Evolutionary conservation across 1,140 invertebrate species (phyloP).

Genomic region (Ceratoteleas bidentatus): DNA sequence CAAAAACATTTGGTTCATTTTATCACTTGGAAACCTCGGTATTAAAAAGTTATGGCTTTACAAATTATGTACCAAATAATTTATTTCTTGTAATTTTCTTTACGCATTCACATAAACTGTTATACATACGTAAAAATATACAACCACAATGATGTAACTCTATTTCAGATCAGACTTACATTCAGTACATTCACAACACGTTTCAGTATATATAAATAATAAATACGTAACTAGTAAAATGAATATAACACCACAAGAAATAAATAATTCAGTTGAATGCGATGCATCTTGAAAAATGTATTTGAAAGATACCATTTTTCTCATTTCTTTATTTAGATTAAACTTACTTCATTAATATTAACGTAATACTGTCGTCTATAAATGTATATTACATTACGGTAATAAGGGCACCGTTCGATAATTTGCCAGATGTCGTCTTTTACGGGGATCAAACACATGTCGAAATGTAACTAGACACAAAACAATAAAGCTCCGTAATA

Average conservation of each 20-base stretch:
- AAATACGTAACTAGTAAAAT: background rate
- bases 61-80: slow-evolving; percentile 7
- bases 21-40: slow-evolving; percentile 40
- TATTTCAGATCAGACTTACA: no score
- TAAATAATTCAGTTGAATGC: background rate
- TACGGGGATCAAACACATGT: slow-evolving; percentile 33
- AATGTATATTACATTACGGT: slow-evolving; percentile 54
- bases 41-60: slow-evolving; percentile 8
- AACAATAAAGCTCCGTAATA: slow-evolving; percentile 60
- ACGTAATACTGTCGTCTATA: slow-evolving; percentile 62
- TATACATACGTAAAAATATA: no score
- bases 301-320: slow-evolving; percentile 18
- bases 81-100: background rate
- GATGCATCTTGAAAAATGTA: background rate
- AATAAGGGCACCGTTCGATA: slow-evolving; percentile 23
- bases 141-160: no score
- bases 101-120: background rate
- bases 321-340: slow-evolving; percentile 15
- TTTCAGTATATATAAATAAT: background rate
- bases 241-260: slow-evolving; percentile 1
- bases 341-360: slow-evolving; percentile 56
- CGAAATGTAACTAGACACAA: slow-evolving; percentile 45
- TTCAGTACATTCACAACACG: background rate
- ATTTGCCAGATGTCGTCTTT: slow-evolving; percentile 6
- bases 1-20: slow-evolving; percentile 47